Evolutionary conservation across 2,797 vertebrate genomes (phyloP), one percentile per base, ranked within the genome.

Genomic region (Sebastes jordani): DNA sequence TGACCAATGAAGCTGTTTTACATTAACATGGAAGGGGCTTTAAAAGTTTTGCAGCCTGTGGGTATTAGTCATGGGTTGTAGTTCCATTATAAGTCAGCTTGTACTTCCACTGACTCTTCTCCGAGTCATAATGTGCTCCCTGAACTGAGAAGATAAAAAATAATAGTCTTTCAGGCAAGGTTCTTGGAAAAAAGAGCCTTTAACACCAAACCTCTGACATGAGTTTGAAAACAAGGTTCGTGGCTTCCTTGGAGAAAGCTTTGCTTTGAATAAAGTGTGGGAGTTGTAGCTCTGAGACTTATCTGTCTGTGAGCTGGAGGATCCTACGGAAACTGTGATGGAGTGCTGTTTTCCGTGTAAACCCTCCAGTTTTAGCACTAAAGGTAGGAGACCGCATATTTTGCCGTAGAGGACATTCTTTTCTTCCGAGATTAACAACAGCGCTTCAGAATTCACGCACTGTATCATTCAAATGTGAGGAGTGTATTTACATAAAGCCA

Each of bases 111-210:
- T 86, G 93, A 94, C 93, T 95, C 87, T 87, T 92, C 86, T 91
- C 86, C 76, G 62, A 89, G 90, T 91, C 92, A 93, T 95, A 94
- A 94, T 94, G 93, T 94, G 93, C 91, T 95, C 95, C 90, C 91
- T 94, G 87, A 93, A 93, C 93, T 94, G 93, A 93, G 86, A 91
- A 95, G 95, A 95, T 95, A 93, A 95, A 94, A 96, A 95, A 94
- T 95, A 94, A 95, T 92, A 93, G 92, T 93, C 87, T 93, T 90
- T 88, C 82, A 84, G 88, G 89, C 90, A 85, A 85, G 83, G 89
- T 92, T 92, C 88, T 89, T 84, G 69, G 56, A 81, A 78, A 84
- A 83, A 83, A 76, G 86, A 85, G 61, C 80, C 82, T 92, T 93
- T 84, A 84, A 89, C 78, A 78, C 68, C 63, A 86, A 89, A 89